Evolutionary conservation across 2,113 vertebrate genomes (phyloP).

Genomic region (Scytalopus superciliaris): DNA sequence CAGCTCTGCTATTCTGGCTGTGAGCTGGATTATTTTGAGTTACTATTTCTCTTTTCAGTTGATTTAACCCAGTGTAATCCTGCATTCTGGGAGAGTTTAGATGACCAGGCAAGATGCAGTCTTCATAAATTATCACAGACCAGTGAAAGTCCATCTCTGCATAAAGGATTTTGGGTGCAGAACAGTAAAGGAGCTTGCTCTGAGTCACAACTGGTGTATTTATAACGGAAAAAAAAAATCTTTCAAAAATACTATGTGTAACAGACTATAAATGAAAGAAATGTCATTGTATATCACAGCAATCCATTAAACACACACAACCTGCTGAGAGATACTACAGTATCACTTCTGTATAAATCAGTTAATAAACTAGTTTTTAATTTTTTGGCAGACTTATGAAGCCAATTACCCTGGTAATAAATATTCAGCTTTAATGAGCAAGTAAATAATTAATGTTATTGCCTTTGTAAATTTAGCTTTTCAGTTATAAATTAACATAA

Average conservation of each 20-base stretch:
- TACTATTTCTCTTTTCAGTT: background rate
- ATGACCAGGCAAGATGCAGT: background rate
- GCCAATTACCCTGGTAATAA: constrained; percentile 75
- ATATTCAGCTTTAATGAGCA: constrained; percentile 75
- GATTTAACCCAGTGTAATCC: background rate
- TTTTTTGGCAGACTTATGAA: constrained; percentile 73
- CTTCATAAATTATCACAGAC: background rate
- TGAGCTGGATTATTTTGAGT: background rate
- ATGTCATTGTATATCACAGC: background rate
- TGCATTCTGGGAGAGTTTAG: background rate
- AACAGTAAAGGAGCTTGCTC: background rate
- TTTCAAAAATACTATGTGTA: background rate
- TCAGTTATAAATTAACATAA: constrained; percentile 83
- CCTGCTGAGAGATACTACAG: constrained; percentile 17
- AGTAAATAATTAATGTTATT: constrained; percentile 85
- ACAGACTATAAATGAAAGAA: background rate
- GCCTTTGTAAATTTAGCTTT: constrained; percentile 82
- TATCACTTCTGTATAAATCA: constrained; percentile 48
- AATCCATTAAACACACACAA: constrained; percentile 27
- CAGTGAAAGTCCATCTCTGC: background rate
- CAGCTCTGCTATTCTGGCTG: background rate
- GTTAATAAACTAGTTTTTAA: constrained; percentile 70
- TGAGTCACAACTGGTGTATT: background rate
- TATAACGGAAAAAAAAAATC: background rate
- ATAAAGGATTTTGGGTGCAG: background rate